A percentile compares a stretch with the other conserved stretches of the same genome.
Evolutionary conservation across 2,888 invertebrate genomes (phyloP).

Genomic region (Euclidia mi): DNA sequence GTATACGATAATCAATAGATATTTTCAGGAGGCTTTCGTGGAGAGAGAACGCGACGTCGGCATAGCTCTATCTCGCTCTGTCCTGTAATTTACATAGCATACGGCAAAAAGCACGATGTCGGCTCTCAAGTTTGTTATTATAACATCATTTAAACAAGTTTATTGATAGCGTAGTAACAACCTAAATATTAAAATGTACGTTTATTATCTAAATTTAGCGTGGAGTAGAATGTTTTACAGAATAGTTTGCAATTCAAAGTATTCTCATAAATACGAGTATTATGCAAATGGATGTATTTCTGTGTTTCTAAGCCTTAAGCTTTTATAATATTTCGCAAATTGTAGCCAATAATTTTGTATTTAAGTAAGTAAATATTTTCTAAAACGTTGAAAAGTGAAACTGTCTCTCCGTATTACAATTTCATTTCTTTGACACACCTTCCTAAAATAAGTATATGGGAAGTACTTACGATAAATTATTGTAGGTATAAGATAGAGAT

Average conservation of each 20-base stretch:
- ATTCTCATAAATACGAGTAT: slow-evolving; percentile 15
- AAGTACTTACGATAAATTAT: too few species aligned
- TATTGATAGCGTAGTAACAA: slow-evolving; percentile 15
- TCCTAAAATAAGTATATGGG: too few species aligned
- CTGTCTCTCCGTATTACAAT: too few species aligned
- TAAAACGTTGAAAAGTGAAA: too few species aligned
- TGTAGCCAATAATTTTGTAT: slow-evolving; percentile 13
- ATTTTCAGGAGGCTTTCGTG: slow-evolving; percentile 90
- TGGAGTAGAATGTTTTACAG: slow-evolving; percentile 1
- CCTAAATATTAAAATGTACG: not conserved
- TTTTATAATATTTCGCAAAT: too few species aligned
- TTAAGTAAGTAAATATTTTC: too few species aligned
- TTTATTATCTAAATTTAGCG: slow-evolving; percentile 16
- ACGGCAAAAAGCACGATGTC: slow-evolving; percentile 64
- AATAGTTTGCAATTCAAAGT: slow-evolving; percentile 22
- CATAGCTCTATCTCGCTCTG: slow-evolving; percentile 78
- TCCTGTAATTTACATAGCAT: slow-evolving; percentile 81
- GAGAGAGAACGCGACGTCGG: slow-evolving; percentile 74
- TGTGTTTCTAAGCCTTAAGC: too few species aligned
- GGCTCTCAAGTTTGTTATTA: slow-evolving; percentile 37
- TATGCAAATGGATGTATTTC: too few species aligned
- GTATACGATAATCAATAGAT: slow-evolving; percentile 90
- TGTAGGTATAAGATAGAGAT: too few species aligned
- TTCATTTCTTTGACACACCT: too few species aligned
- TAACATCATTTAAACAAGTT: slow-evolving; percentile 26